A percentile compares a stretch with the other conserved stretches of the same genome.
Conservation (phyloP, 2,797 vertebrate species). For the Peromyscus nudipes region DNA sequence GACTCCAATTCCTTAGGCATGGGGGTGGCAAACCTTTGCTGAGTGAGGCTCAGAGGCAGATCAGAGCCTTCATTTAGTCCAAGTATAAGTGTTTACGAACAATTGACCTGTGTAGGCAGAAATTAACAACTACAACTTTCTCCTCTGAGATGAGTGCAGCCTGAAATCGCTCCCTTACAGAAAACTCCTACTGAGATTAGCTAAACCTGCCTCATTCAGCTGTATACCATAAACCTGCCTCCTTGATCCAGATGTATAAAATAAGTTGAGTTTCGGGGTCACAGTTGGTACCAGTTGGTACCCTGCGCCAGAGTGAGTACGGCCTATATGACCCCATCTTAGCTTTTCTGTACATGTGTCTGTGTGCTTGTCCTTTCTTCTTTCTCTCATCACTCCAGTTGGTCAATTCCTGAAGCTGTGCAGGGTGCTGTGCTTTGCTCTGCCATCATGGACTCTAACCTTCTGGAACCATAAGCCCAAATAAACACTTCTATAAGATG, state of each 20-base stretch:
- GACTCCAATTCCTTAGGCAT: background rate
- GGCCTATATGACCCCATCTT: background rate
- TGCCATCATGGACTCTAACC: background rate
- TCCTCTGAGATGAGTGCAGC: background rate
- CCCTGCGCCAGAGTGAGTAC: background rate
- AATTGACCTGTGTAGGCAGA: background rate
- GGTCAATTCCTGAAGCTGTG: background rate
- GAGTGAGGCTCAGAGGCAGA: background rate
- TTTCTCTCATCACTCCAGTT: background rate
- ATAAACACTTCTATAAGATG: background rate
- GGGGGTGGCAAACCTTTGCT: background rate
- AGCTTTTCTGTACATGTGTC: background rate
- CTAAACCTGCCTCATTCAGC: background rate
- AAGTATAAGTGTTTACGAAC: background rate
- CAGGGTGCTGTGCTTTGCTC: background rate
- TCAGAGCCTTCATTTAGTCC: background rate
- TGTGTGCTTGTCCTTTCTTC: background rate
- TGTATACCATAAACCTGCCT: background rate
- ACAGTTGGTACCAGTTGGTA: background rate
- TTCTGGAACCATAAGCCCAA: background rate
- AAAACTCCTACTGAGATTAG: background rate
- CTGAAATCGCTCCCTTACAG: background rate
- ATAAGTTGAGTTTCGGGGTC: background rate
- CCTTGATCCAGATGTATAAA: background rate
- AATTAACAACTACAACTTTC: background rate